Evolutionary conservation across 2,888 invertebrate species (phyloP), one percentile per base, ranked within the genome.

Genomic region (Eretmocerus hayati): DNA sequence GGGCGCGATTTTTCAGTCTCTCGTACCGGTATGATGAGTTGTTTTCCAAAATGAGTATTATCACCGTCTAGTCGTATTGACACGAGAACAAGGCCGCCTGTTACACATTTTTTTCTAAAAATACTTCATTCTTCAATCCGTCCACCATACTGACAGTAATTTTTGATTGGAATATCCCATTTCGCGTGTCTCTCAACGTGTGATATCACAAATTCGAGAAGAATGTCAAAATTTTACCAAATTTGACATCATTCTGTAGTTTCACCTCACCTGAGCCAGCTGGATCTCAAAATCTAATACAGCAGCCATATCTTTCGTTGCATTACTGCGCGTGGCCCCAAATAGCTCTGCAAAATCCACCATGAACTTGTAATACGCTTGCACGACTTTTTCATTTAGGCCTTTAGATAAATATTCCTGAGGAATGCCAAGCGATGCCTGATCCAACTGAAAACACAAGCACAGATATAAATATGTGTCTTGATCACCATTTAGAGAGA

Each of bases 251-350:
- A 6, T 21, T n/a, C n/a, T n/a, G n/a, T n/a, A n/a, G n/a, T 18
- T 22, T 30, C 39, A 50, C 75, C 83, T 83, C 76, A 94, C 94
- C 70, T 93, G 91, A 23, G 94, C 94, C 46, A 95, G 77, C 57
- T 81, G 77, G 54, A 88, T 90, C 77, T 95, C 94, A 63, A 95
- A 93, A 54, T 85, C 76, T 19, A 95, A 73, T 0, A 92, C 87
- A 40, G 87, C 83, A 42, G 74, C 78, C 49, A 94, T 77, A 59
- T 93, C 89, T 11, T 71, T 71, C 56, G 78, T 73, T 0, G 92
- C 91, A 4, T 73, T 70, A 0, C 74, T 67, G 53, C 77, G 79
- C 23, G 60, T 36, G 0, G 92, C 93, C 6, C 94, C 94, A 54
- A 93, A 81, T 5, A 93, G 75, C 0, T 81, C 81, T 0, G 92